Percentiles rank a stretch among this genome's conserved stretches.
Evolutionary conservation across 2,113 vertebrate species (phyloP).

Genomic region (Clarias magur): DNA sequence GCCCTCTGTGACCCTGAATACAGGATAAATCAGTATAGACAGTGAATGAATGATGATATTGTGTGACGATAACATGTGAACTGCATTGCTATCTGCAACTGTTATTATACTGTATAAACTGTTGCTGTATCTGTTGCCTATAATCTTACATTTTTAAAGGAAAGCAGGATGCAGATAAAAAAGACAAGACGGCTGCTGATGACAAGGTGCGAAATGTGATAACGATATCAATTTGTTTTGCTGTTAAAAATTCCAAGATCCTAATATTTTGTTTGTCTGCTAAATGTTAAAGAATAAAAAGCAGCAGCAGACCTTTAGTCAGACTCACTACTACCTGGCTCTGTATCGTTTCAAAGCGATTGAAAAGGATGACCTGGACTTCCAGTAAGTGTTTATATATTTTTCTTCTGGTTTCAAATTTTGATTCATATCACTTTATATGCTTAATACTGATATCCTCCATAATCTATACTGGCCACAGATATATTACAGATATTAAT

Average conservation of each 20-base stretch:
- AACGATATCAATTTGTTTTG: neutral
- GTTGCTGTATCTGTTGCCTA: neutral
- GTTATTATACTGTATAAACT: neutral
- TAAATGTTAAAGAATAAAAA: slow-evolving; percentile 80
- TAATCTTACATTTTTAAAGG: slow-evolving; percentile 62
- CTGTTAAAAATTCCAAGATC: neutral
- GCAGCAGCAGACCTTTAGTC: slow-evolving; percentile 76
- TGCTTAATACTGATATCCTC: neutral
- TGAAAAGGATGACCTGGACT: slow-evolving; percentile 91
- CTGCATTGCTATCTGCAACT: no score
- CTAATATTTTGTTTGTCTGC: slow-evolving; percentile 13
- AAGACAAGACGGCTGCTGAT: slow-evolving; percentile 82
- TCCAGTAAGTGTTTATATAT: slow-evolving; percentile 82
- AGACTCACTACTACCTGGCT: slow-evolving; percentile 91
- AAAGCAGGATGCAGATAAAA: slow-evolving; percentile 80
- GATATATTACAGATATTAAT: neutral
- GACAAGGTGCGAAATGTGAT: slow-evolving; percentile 77
- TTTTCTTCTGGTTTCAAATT: neutral
- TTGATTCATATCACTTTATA: neutral
- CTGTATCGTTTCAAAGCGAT: slow-evolving; percentile 91
- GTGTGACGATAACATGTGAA: no score
- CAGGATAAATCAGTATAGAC: no score
- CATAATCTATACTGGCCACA: neutral
- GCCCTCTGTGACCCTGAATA: no score
- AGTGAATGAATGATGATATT: no score